Conservation (phyloP, 2,888 invertebrate genomes). For the Polia nebulosa region DNA sequence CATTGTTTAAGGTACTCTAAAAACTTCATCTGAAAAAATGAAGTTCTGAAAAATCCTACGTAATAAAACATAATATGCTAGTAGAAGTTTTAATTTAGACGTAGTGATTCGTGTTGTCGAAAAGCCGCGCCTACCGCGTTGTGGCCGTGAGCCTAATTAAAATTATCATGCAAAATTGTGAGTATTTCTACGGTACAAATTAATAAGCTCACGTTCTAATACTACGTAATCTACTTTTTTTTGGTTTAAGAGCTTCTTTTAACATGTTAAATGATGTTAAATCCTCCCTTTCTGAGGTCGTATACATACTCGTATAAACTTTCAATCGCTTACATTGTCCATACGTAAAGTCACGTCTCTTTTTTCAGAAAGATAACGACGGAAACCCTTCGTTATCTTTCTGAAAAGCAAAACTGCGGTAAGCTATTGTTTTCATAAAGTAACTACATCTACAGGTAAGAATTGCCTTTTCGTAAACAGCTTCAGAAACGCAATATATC, state of each 20-base stretch:
- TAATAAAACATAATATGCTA: background rate
- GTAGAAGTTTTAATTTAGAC: conserved; percentile 30
- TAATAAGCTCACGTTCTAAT: background rate
- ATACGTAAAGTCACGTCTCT: too few species aligned
- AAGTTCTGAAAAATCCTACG: background rate
- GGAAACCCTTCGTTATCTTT: too few species aligned
- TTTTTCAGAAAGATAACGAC: too few species aligned
- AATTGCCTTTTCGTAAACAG: too few species aligned
- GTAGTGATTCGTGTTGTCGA: conserved; percentile 45
- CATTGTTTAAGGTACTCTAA: too few species aligned
- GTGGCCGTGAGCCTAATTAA: conserved; percentile 38
- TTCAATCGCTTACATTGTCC: too few species aligned
- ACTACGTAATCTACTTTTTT: background rate
- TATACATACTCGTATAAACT: too few species aligned
- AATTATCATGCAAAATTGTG: conserved; percentile 43
- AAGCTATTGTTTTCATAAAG: too few species aligned
- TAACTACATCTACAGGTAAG: too few species aligned
- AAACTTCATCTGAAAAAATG: background rate
- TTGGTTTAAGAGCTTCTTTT: background rate
- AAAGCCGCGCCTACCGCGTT: conserved; percentile 40
- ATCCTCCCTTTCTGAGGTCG: too few species aligned
- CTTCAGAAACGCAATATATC: too few species aligned
- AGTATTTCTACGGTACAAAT: background rate
- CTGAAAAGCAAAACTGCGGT: too few species aligned
- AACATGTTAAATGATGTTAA: background rate